These are phyloP conservation scores for Poeciliopsis retropinna DNA, from an alignment of 2,113 vertebrate species.

Conservation along the genomic window DNA sequence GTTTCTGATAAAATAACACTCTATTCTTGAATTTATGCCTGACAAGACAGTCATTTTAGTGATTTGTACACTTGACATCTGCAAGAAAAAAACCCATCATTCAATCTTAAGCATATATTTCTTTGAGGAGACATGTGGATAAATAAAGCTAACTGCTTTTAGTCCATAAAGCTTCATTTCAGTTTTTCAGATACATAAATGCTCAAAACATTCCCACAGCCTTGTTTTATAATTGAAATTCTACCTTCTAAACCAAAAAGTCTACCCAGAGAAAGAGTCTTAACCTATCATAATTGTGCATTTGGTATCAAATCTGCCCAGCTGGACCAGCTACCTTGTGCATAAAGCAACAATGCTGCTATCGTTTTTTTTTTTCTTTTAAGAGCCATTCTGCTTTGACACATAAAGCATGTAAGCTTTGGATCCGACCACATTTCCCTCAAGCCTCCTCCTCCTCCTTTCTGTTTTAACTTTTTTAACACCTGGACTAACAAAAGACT, in stretches of 20 bases:
- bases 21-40: slow-evolving; percentile 29
- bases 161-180: slow-evolving; percentile 9
- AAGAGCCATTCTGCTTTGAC: slow-evolving; percentile 42
- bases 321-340: slow-evolving; percentile 11
- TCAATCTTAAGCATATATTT: slow-evolving; percentile 2
- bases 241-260: neutral
- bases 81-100: neutral
- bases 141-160: neutral
- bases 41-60: slow-evolving; percentile 20
- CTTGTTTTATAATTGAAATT: slow-evolving; percentile 20
- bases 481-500: slow-evolving; percentile 82
- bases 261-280: neutral
- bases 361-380: slow-evolving; percentile 22
- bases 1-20: slow-evolving; percentile 16
- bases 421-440: slow-evolving; percentile 44
- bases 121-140: slow-evolving; percentile 11
- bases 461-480: slow-evolving; percentile 79
- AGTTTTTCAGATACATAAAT: slow-evolving; percentile 17
- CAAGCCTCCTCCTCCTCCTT: slow-evolving; percentile 58
- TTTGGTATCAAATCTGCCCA: slow-evolving; percentile 9
- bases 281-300: neutral
- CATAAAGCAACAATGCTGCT: slow-evolving; percentile 7
- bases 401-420: slow-evolving; percentile 51
- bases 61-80: slow-evolving; percentile 19
- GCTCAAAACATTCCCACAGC: slow-evolving; percentile 15